These are phyloP conservation scores for Pyralis farinalis DNA, from an alignment of 2,888 invertebrate genomes.

Conservation along the genomic window DNA sequence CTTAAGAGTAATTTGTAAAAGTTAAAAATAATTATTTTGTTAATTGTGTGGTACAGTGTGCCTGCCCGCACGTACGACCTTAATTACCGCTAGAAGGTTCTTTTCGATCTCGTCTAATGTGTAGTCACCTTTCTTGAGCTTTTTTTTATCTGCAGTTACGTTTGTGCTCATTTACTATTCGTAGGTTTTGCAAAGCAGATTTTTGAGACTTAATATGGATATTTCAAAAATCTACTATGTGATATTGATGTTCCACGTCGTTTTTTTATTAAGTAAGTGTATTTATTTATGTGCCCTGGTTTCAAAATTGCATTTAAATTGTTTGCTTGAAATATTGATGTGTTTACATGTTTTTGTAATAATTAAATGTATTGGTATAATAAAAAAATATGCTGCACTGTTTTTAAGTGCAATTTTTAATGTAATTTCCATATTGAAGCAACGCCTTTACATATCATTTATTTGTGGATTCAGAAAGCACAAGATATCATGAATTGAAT, in stretches of 20 bases:
- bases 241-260: not conserved
- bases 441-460: not conserved
- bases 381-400: conserved; percentile 1
- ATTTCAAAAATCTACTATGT: not conserved
- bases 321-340: conserved; percentile 6
- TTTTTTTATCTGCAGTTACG: too few relatives aligned
- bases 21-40: too few relatives aligned
- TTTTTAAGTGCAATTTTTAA: conserved; percentile 25
- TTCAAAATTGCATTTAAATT: conserved; percentile 4
- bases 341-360: conserved; percentile 1
- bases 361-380: not conserved
- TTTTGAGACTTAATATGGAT: not conserved
- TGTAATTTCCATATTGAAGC: conserved; percentile 56
- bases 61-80: too few relatives aligned
- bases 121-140: too few relatives aligned
- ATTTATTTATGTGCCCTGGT: conserved; percentile 5
- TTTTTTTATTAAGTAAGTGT: not conserved
- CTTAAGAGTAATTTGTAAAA: too few relatives aligned
- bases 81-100: too few relatives aligned
- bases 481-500: too few relatives aligned
- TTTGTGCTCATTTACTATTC: too few relatives aligned
- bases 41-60: too few relatives aligned
- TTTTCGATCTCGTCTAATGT: too few relatives aligned
- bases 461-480: too few relatives aligned
- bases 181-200: not conserved